phyloP scores from a whole-genome alignment of 2,797 vertebrate genomes.

The Pangasius larnaudii region DNA sequence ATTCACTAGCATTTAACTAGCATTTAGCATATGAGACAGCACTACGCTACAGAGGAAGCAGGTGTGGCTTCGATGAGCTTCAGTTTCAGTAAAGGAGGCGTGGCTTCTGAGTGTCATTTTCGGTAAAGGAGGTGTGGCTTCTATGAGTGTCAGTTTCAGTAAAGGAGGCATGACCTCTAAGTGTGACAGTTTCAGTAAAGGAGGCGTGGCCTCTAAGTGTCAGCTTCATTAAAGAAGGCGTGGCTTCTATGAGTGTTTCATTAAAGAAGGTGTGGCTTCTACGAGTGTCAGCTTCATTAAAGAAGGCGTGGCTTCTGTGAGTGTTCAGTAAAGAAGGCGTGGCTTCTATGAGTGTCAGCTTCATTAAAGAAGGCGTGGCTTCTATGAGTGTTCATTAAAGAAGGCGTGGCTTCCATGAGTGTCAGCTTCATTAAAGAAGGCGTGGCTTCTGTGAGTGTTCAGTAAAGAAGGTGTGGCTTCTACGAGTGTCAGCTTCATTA shows the following conservation, averaged over 20 bases:
- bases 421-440: background rate
- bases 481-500: background rate
- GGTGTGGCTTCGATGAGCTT: background rate
- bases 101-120: background rate
- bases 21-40: constrained; percentile 1
- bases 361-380: background rate
- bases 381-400: background rate
- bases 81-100: background rate
- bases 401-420: background rate
- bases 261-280: background rate
- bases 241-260: background rate
- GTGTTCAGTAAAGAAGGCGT: background rate
- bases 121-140: background rate
- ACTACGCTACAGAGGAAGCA: background rate
- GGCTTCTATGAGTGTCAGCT: background rate
- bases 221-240: background rate
- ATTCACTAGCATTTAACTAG: background rate
- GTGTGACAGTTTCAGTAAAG: background rate
- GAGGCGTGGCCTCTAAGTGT: background rate
- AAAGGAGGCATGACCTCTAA: background rate
- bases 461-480: background rate
- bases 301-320: background rate
- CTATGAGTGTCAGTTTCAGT: background rate
- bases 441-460: background rate
- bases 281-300: background rate